phyloP scores from a whole-genome alignment of 2,888 invertebrate species.

The Megalurothrips usitatus region DNA sequence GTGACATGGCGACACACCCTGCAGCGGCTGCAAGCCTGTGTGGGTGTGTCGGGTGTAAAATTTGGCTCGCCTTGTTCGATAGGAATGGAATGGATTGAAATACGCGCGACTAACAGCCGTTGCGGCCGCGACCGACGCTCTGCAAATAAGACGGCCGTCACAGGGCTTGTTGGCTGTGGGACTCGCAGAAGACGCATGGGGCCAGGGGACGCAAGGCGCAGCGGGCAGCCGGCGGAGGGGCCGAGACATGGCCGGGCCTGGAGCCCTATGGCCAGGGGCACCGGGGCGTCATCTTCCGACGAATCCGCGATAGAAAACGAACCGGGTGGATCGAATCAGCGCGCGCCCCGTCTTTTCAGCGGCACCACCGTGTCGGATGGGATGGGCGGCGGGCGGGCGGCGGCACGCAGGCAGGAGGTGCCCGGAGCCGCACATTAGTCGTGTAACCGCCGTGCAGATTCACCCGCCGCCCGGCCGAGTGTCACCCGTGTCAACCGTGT shows the following conservation, averaged over 20 bases:
- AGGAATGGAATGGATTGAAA: background rate
- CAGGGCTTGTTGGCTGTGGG: background rate
- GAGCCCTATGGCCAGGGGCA: too few relatives aligned
- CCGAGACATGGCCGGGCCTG: too few relatives aligned
- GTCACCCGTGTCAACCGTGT: too few relatives aligned
- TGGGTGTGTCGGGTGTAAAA: background rate
- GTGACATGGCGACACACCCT: too few relatives aligned
- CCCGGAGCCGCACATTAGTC: background rate
- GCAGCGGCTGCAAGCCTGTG: background rate
- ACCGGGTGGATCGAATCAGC: background rate
- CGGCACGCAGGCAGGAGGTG: background rate
- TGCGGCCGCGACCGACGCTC: constrained; percentile 1
- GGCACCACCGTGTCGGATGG: background rate
- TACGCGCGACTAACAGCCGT: constrained; percentile 10
- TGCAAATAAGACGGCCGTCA: constrained; percentile 17
- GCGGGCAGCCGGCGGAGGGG: too few relatives aligned
- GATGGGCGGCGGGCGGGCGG: background rate
- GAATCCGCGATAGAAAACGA: constrained; percentile 9
- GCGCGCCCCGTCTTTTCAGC: constrained; percentile 4
- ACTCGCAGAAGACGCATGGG: background rate
- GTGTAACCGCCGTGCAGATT: background rate
- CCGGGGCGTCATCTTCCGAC: background rate
- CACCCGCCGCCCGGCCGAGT: too few relatives aligned
- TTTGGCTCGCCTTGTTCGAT: background rate
- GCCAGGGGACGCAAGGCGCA: background rate